Evolutionary conservation across 2,113 vertebrate species (phyloP), one percentile per base, ranked within the genome.

Genomic region (Platichthys stellatus): DNA sequence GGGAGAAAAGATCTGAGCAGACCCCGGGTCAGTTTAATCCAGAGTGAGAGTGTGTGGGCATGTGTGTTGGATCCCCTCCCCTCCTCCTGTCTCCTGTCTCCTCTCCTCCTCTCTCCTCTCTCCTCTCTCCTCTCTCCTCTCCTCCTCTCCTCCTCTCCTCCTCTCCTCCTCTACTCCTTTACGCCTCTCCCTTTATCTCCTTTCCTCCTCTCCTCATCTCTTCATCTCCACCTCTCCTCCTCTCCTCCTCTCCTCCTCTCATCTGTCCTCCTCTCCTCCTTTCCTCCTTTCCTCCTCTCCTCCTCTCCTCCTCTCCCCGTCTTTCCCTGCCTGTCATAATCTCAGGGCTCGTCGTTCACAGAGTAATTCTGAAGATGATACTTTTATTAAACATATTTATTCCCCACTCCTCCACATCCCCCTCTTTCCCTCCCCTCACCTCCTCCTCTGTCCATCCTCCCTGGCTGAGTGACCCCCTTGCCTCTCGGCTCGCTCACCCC

Each of bases 341-440:
- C 57, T 66, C 35, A 10, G 14, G 66, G 43, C 68, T 74, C 51
- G 62, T 73, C 65, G n/a, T 63, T 69, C 66, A 78, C 38, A 2
- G 47, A 51, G 2, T 35, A 9, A 21, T 63, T 76, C 28, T 9
- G 26, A 77, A 72, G 58, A 77, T 4, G 14, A 4, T 2, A 3
- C 61, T 74, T 74, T 80, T 60, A 83, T 81, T 72, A 79, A 70
- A 75, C 83, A 72, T 78, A 72, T 83, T 68, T 78, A 54, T 69
- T 61, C 10, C 53, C 60, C 54, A 38, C 35, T 73, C 26, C 45
- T 82, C 63, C 7, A 0, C 28, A 24, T 67, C 21, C 58, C 5
- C 51, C 54, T 5, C 58, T 61, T 38, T 63, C 45, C 54, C 40
- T 49, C 68, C 63, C 69, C 63, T 81, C 74, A 61, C 69, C 66